These are phyloP conservation scores for Octomys mimax DNA, from an alignment of 2,797 vertebrate species.

Conservation along the genomic window DNA sequence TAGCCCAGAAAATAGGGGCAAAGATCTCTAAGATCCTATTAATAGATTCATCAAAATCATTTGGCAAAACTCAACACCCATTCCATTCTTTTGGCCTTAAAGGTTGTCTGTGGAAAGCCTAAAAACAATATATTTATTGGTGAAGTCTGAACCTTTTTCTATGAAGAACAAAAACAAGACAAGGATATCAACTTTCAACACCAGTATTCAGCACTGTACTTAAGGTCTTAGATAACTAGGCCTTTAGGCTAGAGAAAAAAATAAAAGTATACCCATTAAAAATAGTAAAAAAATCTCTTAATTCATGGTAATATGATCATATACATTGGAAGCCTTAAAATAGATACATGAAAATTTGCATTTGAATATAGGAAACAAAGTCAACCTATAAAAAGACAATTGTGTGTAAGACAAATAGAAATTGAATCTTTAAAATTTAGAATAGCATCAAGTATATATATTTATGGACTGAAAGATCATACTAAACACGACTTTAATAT, in stretches of 20 bases:
- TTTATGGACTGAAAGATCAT: background rate
- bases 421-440: constrained; percentile 14
- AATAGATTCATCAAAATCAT: background rate
- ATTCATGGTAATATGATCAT: background rate
- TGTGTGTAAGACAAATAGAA: constrained; percentile 8
- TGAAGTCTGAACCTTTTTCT: background rate
- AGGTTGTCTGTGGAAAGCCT: background rate
- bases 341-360: constrained; percentile 19
- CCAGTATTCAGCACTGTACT: background rate
- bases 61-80: background rate
- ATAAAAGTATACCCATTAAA: background rate
- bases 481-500: background rate
- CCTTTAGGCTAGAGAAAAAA: background rate
- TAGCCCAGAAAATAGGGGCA: background rate
- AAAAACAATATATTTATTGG: background rate
- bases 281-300: background rate
- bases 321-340: background rate
- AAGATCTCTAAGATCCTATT: background rate
- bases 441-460: background rate
- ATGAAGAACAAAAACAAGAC: background rate
- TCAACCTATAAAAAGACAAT: background rate
- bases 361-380: background rate
- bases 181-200: background rate
- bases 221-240: background rate
- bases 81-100: background rate